Conservation (phyloP, 2,113 vertebrate genomes). For the Dromaius novaehollandiae region DNA sequence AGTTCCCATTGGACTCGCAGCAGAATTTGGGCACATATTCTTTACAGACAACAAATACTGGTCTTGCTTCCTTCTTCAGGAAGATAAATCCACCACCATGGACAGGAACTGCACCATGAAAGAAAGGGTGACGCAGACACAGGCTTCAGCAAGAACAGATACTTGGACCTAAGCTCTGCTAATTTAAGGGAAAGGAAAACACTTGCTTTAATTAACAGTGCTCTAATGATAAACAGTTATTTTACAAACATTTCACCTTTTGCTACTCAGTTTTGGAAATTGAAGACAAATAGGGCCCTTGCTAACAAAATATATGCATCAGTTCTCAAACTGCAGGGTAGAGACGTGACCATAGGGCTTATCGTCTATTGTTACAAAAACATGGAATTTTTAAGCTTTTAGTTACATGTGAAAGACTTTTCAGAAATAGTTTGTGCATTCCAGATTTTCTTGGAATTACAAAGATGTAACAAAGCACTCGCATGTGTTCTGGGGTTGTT, state of each 20-base stretch:
- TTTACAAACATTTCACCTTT: neutral
- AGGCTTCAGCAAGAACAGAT: neutral
- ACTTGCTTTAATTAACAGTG: neutral
- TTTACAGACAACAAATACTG: neutral
- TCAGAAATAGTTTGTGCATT: neutral
- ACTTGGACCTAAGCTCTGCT: neutral
- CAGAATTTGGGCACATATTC: neutral
- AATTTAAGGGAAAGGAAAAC: neutral
- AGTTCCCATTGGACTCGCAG: neutral
- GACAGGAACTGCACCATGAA: neutral
- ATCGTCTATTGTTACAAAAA: neutral
- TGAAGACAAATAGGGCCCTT: neutral
- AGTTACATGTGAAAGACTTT: neutral
- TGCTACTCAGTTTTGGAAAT: neutral
- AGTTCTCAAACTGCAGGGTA: neutral
- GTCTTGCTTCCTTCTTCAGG: neutral
- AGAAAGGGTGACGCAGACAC: neutral
- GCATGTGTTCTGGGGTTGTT: neutral
- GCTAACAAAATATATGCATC: neutral
- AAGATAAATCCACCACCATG: neutral
- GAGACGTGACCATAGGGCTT: neutral
- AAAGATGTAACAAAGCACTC: neutral
- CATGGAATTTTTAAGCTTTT: neutral
- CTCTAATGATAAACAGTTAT: neutral
- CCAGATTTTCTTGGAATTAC: neutral